Evolutionary conservation across 2,797 vertebrate species (phyloP).

Genomic region (Onychomys arenicola): DNA sequence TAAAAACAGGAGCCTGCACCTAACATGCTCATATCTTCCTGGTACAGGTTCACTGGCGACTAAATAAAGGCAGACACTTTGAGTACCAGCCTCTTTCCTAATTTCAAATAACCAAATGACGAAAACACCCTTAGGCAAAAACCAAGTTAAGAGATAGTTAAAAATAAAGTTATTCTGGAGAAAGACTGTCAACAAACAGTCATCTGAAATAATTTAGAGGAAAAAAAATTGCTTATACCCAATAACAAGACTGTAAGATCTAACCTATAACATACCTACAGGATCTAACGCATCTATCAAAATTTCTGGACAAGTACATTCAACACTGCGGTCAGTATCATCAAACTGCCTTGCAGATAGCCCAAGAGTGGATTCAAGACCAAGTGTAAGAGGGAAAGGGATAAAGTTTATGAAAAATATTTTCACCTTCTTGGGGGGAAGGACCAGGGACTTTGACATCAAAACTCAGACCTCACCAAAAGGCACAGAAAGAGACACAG

Average conservation of each 20-base stretch:
- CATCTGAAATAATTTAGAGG: constrained; percentile 35
- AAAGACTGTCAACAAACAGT: constrained; percentile 26
- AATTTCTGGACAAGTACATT: neutral
- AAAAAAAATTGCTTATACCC: constrained; percentile 37
- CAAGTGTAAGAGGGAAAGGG: neutral
- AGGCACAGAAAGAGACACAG: neutral
- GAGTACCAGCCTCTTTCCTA: neutral
- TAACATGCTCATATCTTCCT: neutral
- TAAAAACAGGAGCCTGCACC: constrained; percentile 22
- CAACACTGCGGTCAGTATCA: neutral
- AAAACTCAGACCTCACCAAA: constrained; percentile 9
- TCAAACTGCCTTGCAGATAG: neutral
- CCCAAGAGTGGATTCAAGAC: neutral
- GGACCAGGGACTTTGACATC: neutral
- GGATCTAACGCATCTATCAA: neutral
- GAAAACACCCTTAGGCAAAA: constrained; percentile 3
- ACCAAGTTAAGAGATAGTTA: neutral
- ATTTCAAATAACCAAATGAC: constrained; percentile 46
- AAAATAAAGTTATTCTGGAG: constrained; percentile 53
- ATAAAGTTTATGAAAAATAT: neutral
- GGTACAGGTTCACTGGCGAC: constrained; percentile 14
- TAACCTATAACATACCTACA: neutral
- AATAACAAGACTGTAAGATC: constrained; percentile 23
- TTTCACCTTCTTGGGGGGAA: neutral
- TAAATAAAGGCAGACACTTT: neutral